Evolutionary conservation across 1,140 invertebrate species (phyloP).

Genomic region (Cotesia typhae): DNA sequence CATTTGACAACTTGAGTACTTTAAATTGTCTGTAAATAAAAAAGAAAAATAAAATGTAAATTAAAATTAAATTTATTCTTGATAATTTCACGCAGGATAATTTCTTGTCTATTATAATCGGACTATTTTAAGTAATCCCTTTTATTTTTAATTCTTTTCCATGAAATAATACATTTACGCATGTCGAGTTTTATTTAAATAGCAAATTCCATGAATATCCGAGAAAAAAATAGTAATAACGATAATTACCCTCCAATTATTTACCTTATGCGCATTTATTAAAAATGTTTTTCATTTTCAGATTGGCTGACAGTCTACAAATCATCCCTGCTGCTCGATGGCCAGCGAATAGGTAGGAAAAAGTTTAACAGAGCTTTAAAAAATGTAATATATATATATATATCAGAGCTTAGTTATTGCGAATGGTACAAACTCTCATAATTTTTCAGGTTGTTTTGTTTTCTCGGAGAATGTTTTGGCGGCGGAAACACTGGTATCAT

Average conservation of each 20-base stretch:
- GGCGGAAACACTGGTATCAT: constrained; percentile 53
- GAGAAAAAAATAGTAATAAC: background rate
- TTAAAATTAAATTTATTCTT: background rate
- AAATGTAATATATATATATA: background rate
- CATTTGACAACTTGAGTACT: constrained; percentile 12
- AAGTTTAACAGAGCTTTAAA: too few species aligned
- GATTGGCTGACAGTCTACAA: background rate
- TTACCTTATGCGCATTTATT: too few species aligned
- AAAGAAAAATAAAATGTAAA: background rate
- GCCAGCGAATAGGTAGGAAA: too few species aligned
- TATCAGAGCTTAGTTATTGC: constrained; percentile 41
- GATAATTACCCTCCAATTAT: constrained; percentile 7
- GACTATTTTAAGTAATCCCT: too few species aligned
- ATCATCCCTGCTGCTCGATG: background rate
- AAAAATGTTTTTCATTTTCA: constrained; percentile 6
- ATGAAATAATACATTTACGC: too few species aligned
- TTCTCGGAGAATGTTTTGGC: constrained; percentile 47
- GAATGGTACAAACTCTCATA: constrained; percentile 44
- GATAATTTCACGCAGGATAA: too few species aligned
- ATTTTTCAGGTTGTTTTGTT: constrained; percentile 35
- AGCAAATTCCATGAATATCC: too few species aligned
- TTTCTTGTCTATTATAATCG: too few species aligned
- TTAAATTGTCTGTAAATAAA: constrained; percentile 6
- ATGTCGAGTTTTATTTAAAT: too few species aligned
- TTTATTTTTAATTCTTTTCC: too few species aligned